Conservation (phyloP, 2,797 vertebrate genomes). For the Chloroceryle amazona region DNA sequence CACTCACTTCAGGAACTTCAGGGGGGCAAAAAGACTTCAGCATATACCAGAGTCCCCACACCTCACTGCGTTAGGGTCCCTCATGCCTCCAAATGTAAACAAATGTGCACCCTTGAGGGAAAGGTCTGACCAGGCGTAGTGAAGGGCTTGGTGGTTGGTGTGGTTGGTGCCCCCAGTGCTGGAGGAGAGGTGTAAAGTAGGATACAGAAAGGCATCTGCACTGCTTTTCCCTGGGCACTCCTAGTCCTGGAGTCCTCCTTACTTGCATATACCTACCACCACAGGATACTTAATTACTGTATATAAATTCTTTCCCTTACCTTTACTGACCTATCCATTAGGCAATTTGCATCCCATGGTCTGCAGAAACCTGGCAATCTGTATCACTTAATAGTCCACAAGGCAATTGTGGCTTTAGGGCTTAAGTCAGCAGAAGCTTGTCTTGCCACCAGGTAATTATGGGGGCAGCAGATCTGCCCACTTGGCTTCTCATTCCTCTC, state of each 20-base stretch:
- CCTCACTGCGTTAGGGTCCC: neutral
- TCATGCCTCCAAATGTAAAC: neutral
- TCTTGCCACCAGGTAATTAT: neutral
- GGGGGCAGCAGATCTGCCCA: neutral
- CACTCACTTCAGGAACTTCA: neutral
- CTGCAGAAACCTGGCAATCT: neutral
- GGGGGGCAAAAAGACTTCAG: neutral
- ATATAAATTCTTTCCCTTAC: neutral
- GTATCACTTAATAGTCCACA: neutral
- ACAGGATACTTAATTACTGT: neutral
- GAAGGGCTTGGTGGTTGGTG: neutral
- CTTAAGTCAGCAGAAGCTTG: neutral
- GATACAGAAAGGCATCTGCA: neutral
- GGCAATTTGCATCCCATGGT: neutral
- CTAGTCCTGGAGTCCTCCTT: neutral
- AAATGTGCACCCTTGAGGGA: neutral
- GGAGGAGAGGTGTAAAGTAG: neutral
- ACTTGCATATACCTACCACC: neutral
- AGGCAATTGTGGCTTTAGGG: neutral
- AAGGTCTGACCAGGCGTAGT: neutral
- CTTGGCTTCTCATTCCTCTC: neutral
- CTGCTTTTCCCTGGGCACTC: neutral
- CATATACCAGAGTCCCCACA: too few relatives aligned
- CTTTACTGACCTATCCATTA: neutral
- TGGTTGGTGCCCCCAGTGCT: accelerated